Evolutionary conservation across 2,888 invertebrate species (phyloP).

Genomic region (Sclerodermus sp.): DNA sequence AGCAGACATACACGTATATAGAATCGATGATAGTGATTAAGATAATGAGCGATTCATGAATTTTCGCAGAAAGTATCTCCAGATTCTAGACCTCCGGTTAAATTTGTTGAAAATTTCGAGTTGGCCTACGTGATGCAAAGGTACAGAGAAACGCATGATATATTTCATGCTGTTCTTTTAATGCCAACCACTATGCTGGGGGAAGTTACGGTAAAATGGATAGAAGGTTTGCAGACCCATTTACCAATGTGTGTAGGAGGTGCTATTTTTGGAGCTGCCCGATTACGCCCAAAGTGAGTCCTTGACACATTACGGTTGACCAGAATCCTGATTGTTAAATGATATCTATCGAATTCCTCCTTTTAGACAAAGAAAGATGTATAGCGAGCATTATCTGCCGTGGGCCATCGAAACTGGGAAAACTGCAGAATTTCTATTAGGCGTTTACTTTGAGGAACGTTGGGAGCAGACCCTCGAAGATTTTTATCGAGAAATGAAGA

Average conservation of each 20-base stretch:
- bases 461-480: slow-evolving; percentile 87
- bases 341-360: no score
- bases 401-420: slow-evolving; percentile 84
- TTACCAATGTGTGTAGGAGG: slow-evolving; percentile 96
- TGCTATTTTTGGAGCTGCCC: slow-evolving; percentile 87
- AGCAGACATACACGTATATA: no score
- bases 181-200: slow-evolving; percentile 95
- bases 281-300: slow-evolving; percentile 77
- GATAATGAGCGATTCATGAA: slow-evolving; percentile 65
- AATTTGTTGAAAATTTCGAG: slow-evolving; percentile 87
- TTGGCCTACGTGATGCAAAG: slow-evolving; percentile 96
- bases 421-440: slow-evolving; percentile 77
- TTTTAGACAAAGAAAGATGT: slow-evolving; percentile 74
- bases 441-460: slow-evolving; percentile 88
- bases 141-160: slow-evolving; percentile 95
- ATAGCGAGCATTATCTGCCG: slow-evolving; percentile 76
- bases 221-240: slow-evolving; percentile 93
- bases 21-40: no score
- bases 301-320: not conserved
- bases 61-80: slow-evolving; percentile 78
- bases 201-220: slow-evolving; percentile 95
- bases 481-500: slow-evolving; percentile 79
- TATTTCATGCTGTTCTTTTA: slow-evolving; percentile 85
- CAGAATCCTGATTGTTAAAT: not conserved
- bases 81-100: slow-evolving; percentile 86